A percentile compares a stretch with the other conserved stretches of the same genome.
These are phyloP conservation scores for Formica selysi DNA, from an alignment of 1,140 invertebrate genomes.

Conservation along the genomic window DNA sequence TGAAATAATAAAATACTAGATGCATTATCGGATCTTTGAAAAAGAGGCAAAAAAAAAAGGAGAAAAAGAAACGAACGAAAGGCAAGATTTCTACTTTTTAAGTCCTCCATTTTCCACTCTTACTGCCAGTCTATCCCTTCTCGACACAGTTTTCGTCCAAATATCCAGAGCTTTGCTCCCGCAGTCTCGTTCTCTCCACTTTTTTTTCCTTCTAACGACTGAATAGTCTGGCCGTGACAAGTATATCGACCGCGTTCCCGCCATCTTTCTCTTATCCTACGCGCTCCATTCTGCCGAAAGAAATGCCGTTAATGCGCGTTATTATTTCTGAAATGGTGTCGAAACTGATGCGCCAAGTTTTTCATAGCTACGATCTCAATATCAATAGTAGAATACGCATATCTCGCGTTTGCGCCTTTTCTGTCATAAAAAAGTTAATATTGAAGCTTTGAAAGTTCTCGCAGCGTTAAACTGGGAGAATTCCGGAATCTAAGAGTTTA, in stretches of 20 bases:
- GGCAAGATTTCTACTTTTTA: slow-evolving; percentile 45
- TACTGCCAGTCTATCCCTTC: slow-evolving; percentile 49
- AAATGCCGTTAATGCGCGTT: slow-evolving; percentile 60
- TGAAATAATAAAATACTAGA: slow-evolving; percentile 18
- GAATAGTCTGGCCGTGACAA: slow-evolving; percentile 65
- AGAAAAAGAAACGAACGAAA: slow-evolving; percentile 27
- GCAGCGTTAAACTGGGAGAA: background rate
- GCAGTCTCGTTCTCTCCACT: slow-evolving; percentile 31
- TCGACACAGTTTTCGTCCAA: slow-evolving; percentile 53
- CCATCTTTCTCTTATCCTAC: slow-evolving; percentile 37
- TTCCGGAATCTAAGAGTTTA: slow-evolving; percentile 5
- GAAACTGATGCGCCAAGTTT: slow-evolving; percentile 21
- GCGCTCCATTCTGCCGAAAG: slow-evolving; percentile 42
- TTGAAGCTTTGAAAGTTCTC: background rate
- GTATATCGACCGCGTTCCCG: slow-evolving; percentile 67
- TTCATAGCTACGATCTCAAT: background rate
- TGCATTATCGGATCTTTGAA: slow-evolving; percentile 3
- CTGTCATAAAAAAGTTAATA: slow-evolving; percentile 30
- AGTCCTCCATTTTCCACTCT: slow-evolving; percentile 62
- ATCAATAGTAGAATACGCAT: background rate
- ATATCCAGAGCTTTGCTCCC: slow-evolving; percentile 55
- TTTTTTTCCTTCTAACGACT: slow-evolving; percentile 57
- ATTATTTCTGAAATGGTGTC: slow-evolving; percentile 35
- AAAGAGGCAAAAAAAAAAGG: background rate
- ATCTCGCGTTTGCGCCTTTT: background rate